These are phyloP conservation scores for Anguilla marmorata DNA, from an alignment of 2,797 vertebrate species.

Conservation along the genomic window DNA sequence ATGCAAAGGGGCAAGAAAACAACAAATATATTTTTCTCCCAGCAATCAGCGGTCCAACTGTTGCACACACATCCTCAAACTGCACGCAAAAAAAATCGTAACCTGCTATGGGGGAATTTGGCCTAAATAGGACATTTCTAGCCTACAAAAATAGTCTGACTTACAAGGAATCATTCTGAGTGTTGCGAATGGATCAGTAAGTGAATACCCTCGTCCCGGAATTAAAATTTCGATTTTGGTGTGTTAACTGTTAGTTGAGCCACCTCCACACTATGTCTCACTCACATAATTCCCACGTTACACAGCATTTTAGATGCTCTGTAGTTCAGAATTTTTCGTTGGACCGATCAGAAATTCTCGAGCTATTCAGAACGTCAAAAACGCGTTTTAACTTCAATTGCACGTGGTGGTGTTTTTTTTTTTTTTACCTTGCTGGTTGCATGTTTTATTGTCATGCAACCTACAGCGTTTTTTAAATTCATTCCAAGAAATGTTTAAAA, in stretches of 20 bases:
- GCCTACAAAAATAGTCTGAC: background rate
- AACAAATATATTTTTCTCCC: background rate
- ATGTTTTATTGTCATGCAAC: background rate
- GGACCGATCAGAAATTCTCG: background rate
- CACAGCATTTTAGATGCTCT: background rate
- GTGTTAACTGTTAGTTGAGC: background rate
- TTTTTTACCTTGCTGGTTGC: background rate
- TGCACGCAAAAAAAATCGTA: background rate
- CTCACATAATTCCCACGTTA: background rate
- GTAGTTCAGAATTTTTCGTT: background rate
- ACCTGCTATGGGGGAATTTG: background rate
- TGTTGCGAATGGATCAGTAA: background rate
- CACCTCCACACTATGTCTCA: background rate
- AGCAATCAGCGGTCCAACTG: background rate
- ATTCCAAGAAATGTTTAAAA: background rate
- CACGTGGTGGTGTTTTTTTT: background rate
- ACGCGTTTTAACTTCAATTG: background rate
- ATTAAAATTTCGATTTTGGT: background rate
- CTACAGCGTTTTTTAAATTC: background rate
- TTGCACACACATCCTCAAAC: background rate
- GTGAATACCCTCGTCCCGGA: background rate
- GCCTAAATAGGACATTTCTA: background rate
- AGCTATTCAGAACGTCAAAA: background rate
- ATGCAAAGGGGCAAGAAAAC: background rate
- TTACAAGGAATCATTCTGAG: background rate